Conservation (phyloP, 2,797 vertebrate genomes). For the Onychomys torridus region DNA sequence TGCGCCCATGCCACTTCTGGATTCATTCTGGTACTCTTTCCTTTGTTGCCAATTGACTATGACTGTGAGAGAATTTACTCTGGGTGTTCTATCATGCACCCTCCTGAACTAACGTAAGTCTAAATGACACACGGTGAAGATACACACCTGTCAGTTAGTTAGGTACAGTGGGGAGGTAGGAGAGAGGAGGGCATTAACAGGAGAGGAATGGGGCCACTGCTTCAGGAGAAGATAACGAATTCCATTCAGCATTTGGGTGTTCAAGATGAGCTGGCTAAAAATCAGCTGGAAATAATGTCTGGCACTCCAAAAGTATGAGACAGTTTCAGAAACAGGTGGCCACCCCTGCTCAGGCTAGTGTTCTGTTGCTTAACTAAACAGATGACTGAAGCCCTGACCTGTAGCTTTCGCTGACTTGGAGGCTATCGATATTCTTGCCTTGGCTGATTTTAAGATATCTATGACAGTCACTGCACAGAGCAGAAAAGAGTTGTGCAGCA, state of each 20-base stretch:
- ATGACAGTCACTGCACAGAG: neutral
- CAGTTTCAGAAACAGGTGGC: neutral
- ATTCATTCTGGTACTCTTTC: slow-evolving; percentile 44
- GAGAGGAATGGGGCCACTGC: neutral
- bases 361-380: neutral
- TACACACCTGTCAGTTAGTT: neutral
- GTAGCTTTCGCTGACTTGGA: neutral
- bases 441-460: slow-evolving; percentile 31
- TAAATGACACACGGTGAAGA: slow-evolving; percentile 6
- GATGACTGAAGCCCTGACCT: neutral
- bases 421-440: neutral
- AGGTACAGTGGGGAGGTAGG: neutral
- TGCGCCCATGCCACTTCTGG: slow-evolving; percentile 5
- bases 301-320: slow-evolving; percentile 56
- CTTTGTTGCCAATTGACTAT: slow-evolving; percentile 16
- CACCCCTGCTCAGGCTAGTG: neutral
- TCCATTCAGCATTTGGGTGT: slow-evolving; percentile 47
- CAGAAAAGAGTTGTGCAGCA: neutral
- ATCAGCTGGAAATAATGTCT: slow-evolving; percentile 35
- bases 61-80: slow-evolving; percentile 42
- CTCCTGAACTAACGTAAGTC: neutral
- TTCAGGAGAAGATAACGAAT: slow-evolving; percentile 59
- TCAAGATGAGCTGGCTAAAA: slow-evolving; percentile 49
- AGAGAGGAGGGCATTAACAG: neutral
- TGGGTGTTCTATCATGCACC: neutral